A percentile compares a stretch with the other conserved stretches of the same genome.
These are phyloP conservation scores for Cyprinodon diabolis DNA, from an alignment of 2,797 vertebrate genomes.

Conservation along the genomic window DNA sequence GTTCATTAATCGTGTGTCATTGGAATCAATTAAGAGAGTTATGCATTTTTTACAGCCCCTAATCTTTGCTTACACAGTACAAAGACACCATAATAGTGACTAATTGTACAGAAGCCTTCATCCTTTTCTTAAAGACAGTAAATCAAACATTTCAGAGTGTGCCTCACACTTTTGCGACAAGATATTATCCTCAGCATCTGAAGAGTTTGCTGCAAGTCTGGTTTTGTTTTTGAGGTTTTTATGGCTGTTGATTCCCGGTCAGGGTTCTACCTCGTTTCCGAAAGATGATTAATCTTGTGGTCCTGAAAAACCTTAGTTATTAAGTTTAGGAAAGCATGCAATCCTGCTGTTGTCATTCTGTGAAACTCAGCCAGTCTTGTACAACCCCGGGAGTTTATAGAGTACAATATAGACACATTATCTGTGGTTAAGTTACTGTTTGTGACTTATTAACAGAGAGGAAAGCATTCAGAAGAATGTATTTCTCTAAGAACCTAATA, in stretches of 20 bases:
- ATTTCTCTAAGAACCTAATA: not conserved
- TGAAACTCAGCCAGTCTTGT: conserved; percentile 11
- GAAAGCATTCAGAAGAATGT: conserved; percentile 1
- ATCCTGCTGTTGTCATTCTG: conserved; percentile 11
- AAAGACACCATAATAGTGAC: conserved; percentile 3
- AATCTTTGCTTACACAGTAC: conserved; percentile 8
- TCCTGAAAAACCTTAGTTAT: conserved; percentile 30
- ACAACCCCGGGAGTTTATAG: not conserved
- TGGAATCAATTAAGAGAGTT: conserved; percentile 33
- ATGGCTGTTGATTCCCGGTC: conserved; percentile 51
- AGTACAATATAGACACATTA: conserved; percentile 11
- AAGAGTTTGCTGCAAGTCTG: conserved; percentile 40
- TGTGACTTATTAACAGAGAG: not conserved
- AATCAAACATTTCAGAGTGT: conserved; percentile 16
- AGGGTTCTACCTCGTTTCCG: conserved; percentile 39
- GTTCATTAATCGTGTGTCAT: conserved; percentile 59
- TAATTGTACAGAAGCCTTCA: not conserved
- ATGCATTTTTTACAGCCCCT: conserved; percentile 26
- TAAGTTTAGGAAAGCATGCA: conserved; percentile 32
- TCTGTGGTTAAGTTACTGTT: not conserved
- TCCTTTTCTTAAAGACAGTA: conserved; percentile 5
- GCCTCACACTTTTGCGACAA: conserved; percentile 9
- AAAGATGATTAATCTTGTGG: conserved; percentile 52
- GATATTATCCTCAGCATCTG: conserved; percentile 18
- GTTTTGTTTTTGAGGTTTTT: conserved; percentile 51